Base-by-base conservation (phyloP, 2,113 vertebrate species). In the Gasterosteus aculeatus region DNA sequence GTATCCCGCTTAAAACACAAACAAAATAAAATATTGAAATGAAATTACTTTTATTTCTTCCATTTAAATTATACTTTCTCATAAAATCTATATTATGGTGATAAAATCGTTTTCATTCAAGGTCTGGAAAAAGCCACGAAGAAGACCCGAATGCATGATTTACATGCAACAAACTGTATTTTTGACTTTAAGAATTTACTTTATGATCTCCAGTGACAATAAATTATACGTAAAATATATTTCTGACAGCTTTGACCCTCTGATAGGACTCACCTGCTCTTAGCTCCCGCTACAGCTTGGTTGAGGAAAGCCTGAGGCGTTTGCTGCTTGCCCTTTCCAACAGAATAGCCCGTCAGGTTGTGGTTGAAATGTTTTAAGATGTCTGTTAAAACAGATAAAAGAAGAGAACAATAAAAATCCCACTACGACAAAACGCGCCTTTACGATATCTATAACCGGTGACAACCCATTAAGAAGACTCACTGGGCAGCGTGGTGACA, bases 401-500 rank as follows among this genome's bases (percentile, higher is more conserved):
- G 3, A 39, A 39, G 35, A 7, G 14, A 7, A 35, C 2, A 39
- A 66, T 33, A 6, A 35, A 10, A 1, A 64, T 16, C 46, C 3
- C 10, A 56, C 3, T 69, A 14, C 12, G 51, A 38, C 10, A 65
- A 16, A 22, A 15, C 56, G 5, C 10, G 4, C 10, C 11, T 11
- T 64, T 7, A 42, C 8, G 1, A 44, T 33, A 29, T 69, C 2
- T 51, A 58, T 2, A 72, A 39, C 22, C 19, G 9, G 19, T 26
- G 19, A 3, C 0, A 59, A n/a, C 7, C 49, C 8, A 26, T 72
- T 3, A 56, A 12, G 29, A 60, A 26, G 56, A 96, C 96, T 95
- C 89, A 98, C 97, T 98, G 26, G 97, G 95, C 69, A 98, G 92
- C 66, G 97, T 98, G 53, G 97, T 98, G 88, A 96, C 89, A 0